Base-by-base conservation (phyloP, 2,113 vertebrate genomes). In the Chaenocephalus aceratus region DNA sequence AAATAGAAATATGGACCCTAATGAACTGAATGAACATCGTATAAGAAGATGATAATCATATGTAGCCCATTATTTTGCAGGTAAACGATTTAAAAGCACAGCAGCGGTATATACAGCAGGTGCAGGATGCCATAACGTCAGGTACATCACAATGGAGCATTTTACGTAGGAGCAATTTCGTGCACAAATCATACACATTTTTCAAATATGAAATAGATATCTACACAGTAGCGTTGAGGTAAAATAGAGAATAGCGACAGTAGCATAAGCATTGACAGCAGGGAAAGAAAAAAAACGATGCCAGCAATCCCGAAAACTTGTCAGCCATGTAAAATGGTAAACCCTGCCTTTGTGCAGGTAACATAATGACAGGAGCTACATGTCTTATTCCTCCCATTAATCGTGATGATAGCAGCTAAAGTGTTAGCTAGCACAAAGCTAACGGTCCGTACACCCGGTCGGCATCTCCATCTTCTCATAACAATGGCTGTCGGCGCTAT, bases 401-500 rank as follows among this genome's bases (percentile, higher is more conserved):
- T 10, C 44, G 30, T 9, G 49, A 54, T 13, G 68, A 54, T 85
- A 68, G 76, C 23, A 7, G 74, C 62, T 85, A 41, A 52, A 77
- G 49, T 21, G 57, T 46, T 52, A 69, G 82, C 65, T 90, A 87
- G 86, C 86, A 57, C 52, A 3, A 14, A 84, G 92, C 92, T 92
- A 92, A 73, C 75, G 41, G 82, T 84, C 65, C 67, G 80, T 79
- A 80, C n/a, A 65, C 64, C 64, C 69, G 68, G 91, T 90, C 88
- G 84, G 88, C 75, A 69, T 88, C 86, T 83, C 88, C 86, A 85
- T 92, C 83, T 85, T 80, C 89, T 85, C 86, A 87, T 68, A 94
- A 94, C 91, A 94, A 94, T 94, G 93, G 91, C 92, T 92, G 86
- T 92, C 91, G 93, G 84, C 81, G 83, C 83, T 74, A 34, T 83